Base-by-base conservation (phyloP, 2,888 invertebrate genomes). In the Ametastegia equiseti region DNA sequence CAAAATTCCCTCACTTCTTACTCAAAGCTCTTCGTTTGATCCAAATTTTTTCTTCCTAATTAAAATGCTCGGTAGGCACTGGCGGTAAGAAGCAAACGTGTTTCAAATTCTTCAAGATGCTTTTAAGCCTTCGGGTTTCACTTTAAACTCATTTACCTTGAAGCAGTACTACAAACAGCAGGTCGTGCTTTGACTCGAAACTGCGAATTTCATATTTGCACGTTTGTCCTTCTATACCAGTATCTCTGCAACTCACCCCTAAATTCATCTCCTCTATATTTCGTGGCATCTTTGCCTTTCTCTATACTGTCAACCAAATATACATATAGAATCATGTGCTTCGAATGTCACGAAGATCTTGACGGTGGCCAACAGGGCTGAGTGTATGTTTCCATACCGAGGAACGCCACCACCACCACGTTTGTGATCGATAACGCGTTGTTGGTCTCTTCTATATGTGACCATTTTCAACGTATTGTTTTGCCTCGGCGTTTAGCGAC, bases 171-270 rank as follows among this genome's bases (percentile, higher is more conserved):
- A 71, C 42, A 45, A 45, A 45, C 45, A 71, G 65, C 6, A 36
- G 19, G 65, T 67, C 65, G 65, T 67, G 65, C 65, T 67, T 67
- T 39, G 65, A 67, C 36, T 67, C 13, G 36, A 39, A 39, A 67
- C 36, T 67, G 65, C 19, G 65, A 19, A 45, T 71, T 11, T 71
- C 45, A 71, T 71, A 71, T 71, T 71, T 45, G 42, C 69, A 71
- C 69, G 45, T 47, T 30, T 71, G 27, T 71, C 65, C 47, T 63
- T 45, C 47, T 45, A 27, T 30, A n/a, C 6, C 63, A n/a, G 63
- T 30, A 71, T 27, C n/a, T 71, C 47, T 9, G 9, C 60, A 1
- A 30, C 30, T 60, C 27, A 13, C 30, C 30, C 60, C 30, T 60
- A 39, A 39, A 67, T 39, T 39, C 67, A 39, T 36, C 11, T 19